Conservation (phyloP, 2,113 vertebrate genomes). For the Bambusicola thoracicus region DNA sequence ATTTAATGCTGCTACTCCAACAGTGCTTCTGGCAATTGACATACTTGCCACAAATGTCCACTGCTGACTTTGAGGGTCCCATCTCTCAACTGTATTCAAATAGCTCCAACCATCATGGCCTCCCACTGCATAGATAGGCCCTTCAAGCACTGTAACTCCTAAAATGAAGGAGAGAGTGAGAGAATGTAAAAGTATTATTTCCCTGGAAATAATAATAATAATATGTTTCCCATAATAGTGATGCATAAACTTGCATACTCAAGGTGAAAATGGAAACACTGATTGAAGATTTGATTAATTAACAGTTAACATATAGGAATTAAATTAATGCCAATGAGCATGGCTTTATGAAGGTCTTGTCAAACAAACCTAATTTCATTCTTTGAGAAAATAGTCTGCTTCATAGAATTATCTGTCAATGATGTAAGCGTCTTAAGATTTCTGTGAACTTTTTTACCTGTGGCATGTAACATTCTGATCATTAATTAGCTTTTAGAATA, state of each 20-base stretch:
- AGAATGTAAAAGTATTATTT: constrained; percentile 15
- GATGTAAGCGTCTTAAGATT: neutral
- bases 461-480: neutral
- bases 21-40: constrained; percentile 84
- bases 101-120: constrained; percentile 87
- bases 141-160: constrained; percentile 85
- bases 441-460: neutral
- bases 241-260: neutral
- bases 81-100: constrained; percentile 84
- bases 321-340: neutral
- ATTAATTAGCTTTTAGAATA: neutral
- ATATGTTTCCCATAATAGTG: neutral
- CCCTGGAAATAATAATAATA: neutral
- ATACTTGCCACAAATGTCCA: constrained; percentile 86
- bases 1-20: constrained; percentile 83
- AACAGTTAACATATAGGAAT: neutral
- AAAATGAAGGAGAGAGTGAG: constrained; percentile 23
- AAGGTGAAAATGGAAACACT: neutral
- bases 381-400: neutral
- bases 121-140: constrained; percentile 85
- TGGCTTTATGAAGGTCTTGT: neutral
- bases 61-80: constrained; percentile 84
- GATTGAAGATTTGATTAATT: neutral
- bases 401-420: neutral
- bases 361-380: neutral